Percentiles rank a stretch among this genome's conserved stretches.
Conservation (phyloP, 1,140 invertebrate genomes). For the Anadara kagoshimensis region DNA sequence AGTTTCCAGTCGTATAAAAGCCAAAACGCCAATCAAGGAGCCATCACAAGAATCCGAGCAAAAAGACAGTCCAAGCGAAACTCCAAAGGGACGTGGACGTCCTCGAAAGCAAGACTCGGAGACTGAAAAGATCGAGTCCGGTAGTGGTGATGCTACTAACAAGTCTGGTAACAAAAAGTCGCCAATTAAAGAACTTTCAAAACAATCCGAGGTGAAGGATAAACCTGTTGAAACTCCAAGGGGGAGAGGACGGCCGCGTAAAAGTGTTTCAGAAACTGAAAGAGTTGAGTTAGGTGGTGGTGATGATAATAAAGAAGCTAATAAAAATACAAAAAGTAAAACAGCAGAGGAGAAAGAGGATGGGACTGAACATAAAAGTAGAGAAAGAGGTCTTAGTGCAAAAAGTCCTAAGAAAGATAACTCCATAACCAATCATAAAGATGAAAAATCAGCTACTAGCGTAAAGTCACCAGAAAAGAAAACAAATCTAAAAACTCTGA, state of each 20-base stretch:
- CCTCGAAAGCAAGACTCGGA: too few relatives aligned
- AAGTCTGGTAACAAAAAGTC: too few relatives aligned
- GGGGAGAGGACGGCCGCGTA: neutral
- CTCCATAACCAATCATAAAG: neutral
- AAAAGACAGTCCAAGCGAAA: neutral
- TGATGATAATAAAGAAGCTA: too few relatives aligned
- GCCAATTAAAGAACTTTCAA: too few relatives aligned
- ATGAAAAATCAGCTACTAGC: neutral
- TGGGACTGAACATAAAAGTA: neutral
- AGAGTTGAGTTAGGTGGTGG: conserved; percentile 21
- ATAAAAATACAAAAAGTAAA: neutral
- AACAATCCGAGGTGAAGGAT: neutral
- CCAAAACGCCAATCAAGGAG: too few relatives aligned
- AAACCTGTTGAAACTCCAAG: neutral
- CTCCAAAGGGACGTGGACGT: neutral
- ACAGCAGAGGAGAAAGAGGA: neutral
- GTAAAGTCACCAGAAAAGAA: neutral
- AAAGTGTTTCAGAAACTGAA: conserved; percentile 10
- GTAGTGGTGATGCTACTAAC: too few relatives aligned
- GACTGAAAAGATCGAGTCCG: too few relatives aligned
- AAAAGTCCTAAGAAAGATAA: neutral
- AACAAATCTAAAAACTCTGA: neutral
- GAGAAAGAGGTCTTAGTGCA: neutral
- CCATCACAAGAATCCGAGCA: too few relatives aligned
- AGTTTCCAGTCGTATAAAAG: too few relatives aligned